Conservation (phyloP, 2,797 vertebrate genomes). For the Diplodus puntazzo region DNA sequence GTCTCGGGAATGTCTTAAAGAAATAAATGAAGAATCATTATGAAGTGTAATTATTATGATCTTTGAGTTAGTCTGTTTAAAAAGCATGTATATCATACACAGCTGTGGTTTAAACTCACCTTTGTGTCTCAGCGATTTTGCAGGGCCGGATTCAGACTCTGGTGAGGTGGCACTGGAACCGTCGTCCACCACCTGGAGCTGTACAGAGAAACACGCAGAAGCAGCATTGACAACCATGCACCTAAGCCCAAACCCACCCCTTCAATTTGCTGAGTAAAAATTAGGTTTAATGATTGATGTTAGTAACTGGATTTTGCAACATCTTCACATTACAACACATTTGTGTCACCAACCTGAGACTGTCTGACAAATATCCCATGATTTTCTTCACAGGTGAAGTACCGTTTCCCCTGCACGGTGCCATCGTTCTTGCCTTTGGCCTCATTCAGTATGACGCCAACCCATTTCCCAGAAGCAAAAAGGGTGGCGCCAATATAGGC, state of each 20-base stretch:
- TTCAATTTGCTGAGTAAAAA: not conserved
- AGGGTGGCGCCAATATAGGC: conserved; percentile 96
- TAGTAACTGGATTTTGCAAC: not conserved
- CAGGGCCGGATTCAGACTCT: conserved; percentile 88
- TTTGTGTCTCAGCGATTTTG: conserved; percentile 88
- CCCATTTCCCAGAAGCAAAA: conserved; percentile 97
- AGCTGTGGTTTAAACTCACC: conserved; percentile 79
- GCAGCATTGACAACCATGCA: not conserved
- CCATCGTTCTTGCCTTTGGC: conserved; percentile 97
- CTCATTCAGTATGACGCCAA: conserved; percentile 96
- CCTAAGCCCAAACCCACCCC: not conserved
- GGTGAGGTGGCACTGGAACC: conserved; percentile 92
- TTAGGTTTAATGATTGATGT: not conserved
- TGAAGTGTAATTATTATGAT: not conserved
- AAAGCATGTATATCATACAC: not conserved
- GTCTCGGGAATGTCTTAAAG: conserved; percentile 89
- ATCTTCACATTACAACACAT: not conserved
- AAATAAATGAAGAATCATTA: conserved; percentile 30
- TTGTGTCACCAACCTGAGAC: conserved; percentile 89
- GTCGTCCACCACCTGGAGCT: conserved; percentile 97
- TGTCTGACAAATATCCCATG: conserved; percentile 97
- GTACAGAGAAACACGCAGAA: conserved; percentile 18
- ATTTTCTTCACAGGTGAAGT: conserved; percentile 96
- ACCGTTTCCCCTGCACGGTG: conserved; percentile 95
- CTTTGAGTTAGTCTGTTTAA: not conserved